Conservation (phyloP, 2,888 invertebrate genomes). For the Tetanocera ferruginea region DNA sequence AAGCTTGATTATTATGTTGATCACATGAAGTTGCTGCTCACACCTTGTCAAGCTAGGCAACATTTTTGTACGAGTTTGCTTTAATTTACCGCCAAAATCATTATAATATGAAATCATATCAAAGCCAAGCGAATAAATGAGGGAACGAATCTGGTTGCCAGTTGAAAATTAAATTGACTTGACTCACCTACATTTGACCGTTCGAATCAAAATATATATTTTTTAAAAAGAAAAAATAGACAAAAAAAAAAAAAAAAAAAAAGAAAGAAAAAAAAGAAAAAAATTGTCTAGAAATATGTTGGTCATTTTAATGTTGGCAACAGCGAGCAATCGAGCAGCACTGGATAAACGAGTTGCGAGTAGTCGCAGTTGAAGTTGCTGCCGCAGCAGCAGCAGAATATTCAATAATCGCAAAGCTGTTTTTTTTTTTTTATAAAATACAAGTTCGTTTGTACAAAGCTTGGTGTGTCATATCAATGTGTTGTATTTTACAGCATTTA, state of each 20-base stretch:
- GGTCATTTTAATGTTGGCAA: conserved; percentile 18
- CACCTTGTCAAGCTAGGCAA: conserved; percentile 11
- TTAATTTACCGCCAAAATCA: neutral
- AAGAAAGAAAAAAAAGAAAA: conserved; percentile 22
- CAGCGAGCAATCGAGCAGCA: neutral
- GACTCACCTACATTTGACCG: conserved; percentile 34
- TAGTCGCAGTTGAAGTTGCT: neutral
- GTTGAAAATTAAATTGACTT: conserved; percentile 20
- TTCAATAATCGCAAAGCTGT: neutral
- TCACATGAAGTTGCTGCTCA: neutral
- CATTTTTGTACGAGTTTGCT: neutral
- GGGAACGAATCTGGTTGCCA: neutral
- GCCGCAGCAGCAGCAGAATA: neutral
- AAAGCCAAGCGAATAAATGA: neutral
- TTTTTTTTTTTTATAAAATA: neutral
- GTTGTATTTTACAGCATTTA: conserved; percentile 16
- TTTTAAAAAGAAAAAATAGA: neutral
- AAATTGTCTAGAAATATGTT: conserved; percentile 38
- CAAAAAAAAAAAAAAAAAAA: conserved; percentile 19
- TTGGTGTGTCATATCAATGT: conserved; percentile 17
- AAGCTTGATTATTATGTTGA: no score
- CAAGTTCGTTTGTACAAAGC: neutral
- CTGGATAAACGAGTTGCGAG: conserved; percentile 17
- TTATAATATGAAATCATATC: neutral
- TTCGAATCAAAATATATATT: neutral